Evolutionary conservation across 2,888 invertebrate species (phyloP).

Genomic region (Idaea straminata): DNA sequence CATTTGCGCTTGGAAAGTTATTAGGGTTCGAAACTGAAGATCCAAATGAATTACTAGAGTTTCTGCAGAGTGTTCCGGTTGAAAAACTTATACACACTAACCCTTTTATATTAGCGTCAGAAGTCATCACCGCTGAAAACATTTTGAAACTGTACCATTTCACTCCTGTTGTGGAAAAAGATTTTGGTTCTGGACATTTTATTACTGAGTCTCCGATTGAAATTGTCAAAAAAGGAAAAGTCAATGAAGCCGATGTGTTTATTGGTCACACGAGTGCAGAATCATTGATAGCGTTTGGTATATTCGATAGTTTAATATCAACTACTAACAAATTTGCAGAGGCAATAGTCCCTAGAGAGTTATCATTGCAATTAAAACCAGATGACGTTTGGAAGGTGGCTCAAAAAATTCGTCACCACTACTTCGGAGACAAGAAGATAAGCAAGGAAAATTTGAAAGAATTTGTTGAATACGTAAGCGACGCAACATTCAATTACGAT

Average conservation of each 20-base stretch:
- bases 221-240: slow-evolving; percentile 49
- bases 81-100: slow-evolving; percentile 32
- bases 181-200: slow-evolving; percentile 34
- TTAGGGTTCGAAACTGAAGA: slow-evolving; percentile 44
- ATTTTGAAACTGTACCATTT: slow-evolving; percentile 26
- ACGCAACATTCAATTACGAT: slow-evolving; percentile 30
- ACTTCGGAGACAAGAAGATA: slow-evolving; percentile 33
- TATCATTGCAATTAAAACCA: slow-evolving; percentile 30
- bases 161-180: slow-evolving; percentile 38
- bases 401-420: slow-evolving; percentile 31
- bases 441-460: slow-evolving; percentile 27
- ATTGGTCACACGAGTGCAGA: slow-evolving; percentile 84
- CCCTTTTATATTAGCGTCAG: slow-evolving; percentile 25
- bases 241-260: slow-evolving; percentile 79
- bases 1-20: slow-evolving; percentile 41
- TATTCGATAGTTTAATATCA: slow-evolving; percentile 16
- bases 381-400: slow-evolving; percentile 28
- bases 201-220: slow-evolving; percentile 30
- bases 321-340: slow-evolving; percentile 28
- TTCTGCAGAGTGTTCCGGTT: slow-evolving; percentile 40
- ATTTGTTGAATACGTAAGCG: slow-evolving; percentile 28
- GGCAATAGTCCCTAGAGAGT: slow-evolving; percentile 33
- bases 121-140: slow-evolving; percentile 18
- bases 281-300: slow-evolving; percentile 48
- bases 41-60: slow-evolving; percentile 38